A percentile compares a stretch with the other conserved stretches of the same genome.
phyloP scores from a whole-genome alignment of 2,113 vertebrate genomes.

The Dipodomys spectabilis region DNA sequence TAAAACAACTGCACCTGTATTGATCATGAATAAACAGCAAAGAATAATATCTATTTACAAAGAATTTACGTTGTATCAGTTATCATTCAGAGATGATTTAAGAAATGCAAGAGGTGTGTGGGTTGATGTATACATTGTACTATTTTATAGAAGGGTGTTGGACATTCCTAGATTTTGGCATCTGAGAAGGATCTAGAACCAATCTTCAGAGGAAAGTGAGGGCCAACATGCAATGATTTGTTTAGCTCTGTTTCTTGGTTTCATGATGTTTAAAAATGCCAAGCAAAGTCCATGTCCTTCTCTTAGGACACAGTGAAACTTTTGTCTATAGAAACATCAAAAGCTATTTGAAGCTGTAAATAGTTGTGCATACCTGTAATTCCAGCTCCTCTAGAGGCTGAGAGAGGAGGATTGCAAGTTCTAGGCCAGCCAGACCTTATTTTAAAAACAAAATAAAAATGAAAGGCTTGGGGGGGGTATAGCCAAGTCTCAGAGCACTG shows the following conservation, averaged over 20 bases:
- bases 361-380: too few species aligned
- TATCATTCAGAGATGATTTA: background rate
- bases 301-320: background rate
- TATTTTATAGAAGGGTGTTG: background rate
- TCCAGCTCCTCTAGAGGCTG: too few species aligned
- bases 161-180: background rate
- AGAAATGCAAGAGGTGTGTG: background rate
- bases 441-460: too few species aligned
- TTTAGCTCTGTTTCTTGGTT: background rate
- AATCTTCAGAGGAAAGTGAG: too few species aligned
- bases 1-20: background rate
- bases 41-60: background rate
- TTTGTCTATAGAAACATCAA: background rate
- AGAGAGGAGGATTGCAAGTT: too few species aligned
- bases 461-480: too few species aligned
- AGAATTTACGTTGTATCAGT: background rate
- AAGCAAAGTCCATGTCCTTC: background rate
- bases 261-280: slow-evolving; percentile 2
- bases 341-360: background rate
- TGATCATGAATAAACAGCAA: background rate
- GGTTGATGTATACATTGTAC: background rate
- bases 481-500: too few species aligned
- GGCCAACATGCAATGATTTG: background rate
- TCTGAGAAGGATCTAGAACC: background rate
- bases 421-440: too few species aligned